Evolutionary conservation across 2,888 invertebrate species (phyloP).

Genomic region (Scotopteryx bipunctaria): DNA sequence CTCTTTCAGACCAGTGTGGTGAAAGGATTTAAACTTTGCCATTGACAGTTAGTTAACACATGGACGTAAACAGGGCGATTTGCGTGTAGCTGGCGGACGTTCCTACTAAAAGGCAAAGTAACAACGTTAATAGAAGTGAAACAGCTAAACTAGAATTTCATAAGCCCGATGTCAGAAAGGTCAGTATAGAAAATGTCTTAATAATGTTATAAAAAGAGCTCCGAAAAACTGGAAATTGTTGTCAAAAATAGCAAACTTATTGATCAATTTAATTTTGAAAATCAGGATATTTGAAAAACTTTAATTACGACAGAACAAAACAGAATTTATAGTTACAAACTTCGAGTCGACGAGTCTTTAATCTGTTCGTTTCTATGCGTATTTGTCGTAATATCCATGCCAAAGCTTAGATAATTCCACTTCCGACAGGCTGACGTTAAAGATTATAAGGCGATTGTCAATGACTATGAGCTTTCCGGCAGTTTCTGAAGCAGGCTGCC

Average conservation of each 20-base stretch:
- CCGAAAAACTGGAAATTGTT: no score
- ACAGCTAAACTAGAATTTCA: neutral
- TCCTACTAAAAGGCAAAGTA: constrained; percentile 4
- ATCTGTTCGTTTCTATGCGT: constrained; percentile 7
- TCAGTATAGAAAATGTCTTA: no score
- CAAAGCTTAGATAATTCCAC: constrained; percentile 30
- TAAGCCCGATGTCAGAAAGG: no score
- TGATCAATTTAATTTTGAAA: no score
- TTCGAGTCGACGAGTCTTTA: no score
- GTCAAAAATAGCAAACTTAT: no score
- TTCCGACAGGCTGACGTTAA: constrained; percentile 21
- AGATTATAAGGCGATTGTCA: constrained; percentile 31
- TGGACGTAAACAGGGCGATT: constrained; percentile 38
- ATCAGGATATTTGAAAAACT: no score
- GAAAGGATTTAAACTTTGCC: no score
- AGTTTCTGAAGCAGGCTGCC: neutral
- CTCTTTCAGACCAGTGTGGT: no score
- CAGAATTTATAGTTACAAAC: no score
- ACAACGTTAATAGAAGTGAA: constrained; percentile 3
- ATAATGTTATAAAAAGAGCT: no score
- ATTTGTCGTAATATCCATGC: neutral
- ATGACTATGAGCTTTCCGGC: constrained; percentile 22
- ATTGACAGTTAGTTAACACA: constrained; percentile 38
- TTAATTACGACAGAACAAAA: no score
- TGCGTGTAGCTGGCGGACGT: constrained; percentile 30